A percentile compares a stretch with the other conserved stretches of the same genome.
These are phyloP conservation scores for Ptilodon capucinus DNA, from an alignment of 2,888 invertebrate genomes.

Conservation along the genomic window DNA sequence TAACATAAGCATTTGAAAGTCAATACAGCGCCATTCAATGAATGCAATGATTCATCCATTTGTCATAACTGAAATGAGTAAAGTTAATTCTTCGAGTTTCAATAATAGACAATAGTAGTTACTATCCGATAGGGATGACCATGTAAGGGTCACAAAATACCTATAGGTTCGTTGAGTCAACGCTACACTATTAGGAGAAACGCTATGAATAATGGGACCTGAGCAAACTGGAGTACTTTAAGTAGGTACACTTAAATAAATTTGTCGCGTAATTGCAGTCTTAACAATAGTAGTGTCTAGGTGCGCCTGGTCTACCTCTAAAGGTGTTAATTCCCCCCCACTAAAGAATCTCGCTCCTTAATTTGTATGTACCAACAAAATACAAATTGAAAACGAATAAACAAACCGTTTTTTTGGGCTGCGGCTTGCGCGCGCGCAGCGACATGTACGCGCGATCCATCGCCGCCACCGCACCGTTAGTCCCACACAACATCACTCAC, in stretches of 20 bases:
- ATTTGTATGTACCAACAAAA: neutral
- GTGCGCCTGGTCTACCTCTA: no score
- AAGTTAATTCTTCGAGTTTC: neutral
- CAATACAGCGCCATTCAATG: neutral
- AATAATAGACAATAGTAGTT: neutral
- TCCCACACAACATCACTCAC: slow-evolving; percentile 68
- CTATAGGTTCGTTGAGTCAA: neutral
- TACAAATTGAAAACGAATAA: slow-evolving; percentile 5
- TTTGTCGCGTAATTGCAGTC: no score
- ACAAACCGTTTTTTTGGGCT: slow-evolving; percentile 64
- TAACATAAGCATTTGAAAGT: neutral
- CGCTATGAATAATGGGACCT: neutral
- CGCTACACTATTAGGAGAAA: neutral
- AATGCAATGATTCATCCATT: neutral
- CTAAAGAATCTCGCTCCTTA: neutral
- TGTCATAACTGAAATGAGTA: neutral
- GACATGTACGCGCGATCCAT: slow-evolving; percentile 82
- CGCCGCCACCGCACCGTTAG: slow-evolving; percentile 69
- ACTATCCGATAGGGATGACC: neutral
- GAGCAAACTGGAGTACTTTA: neutral
- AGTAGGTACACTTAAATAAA: no score
- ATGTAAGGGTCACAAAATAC: neutral
- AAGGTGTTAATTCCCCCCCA: no score
- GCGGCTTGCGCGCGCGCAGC: slow-evolving; percentile 75
- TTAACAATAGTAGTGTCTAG: neutral